Base-by-base conservation (phyloP, 2,797 vertebrate genomes). In the Eospalax fontanierii region DNA sequence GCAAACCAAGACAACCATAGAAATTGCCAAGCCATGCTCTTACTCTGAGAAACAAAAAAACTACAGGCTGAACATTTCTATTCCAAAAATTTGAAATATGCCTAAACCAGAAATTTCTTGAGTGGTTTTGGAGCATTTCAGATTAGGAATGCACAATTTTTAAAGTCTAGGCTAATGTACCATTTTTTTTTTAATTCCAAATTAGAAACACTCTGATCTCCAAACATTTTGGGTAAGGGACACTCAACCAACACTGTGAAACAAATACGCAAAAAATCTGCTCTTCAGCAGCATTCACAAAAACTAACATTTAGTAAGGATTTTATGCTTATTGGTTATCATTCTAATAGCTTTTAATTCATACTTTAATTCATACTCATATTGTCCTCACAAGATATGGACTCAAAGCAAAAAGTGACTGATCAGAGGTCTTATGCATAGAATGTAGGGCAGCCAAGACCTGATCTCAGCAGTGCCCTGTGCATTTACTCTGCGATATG, bases 21-120 rank as follows among this genome's bases (percentile, higher is more conserved):
- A 85, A 74, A 87, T 0, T 30, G 28, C 4, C 38, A 1, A 3
- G 22, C 2, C 33, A 50, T 11, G 54, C 8, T 70, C 80, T n/a
- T 79, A 30, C 12, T 78, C 50, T 33, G 24, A 82, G 9, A 76
- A 81, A 91, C 28, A 26, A 90, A 89, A 90, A 18, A 70, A 94
- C 59, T 26, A 54, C 4, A 43, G 18, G 46, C 16, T 83, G 57
- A 73, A 16, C 14, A 24, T 43, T 24, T 40, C 46, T 68, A 59
- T 24, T 18, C 46, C 61, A 54, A 30, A 93, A 46, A 75, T 65
- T 22, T 22, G 19, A 57, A 75, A 81, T 81, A 38, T 9, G 38
- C 16, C 59, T 63, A 88, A 68, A 59, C 4, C 63, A 28, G 24
- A 68, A 80, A 33, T 35, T 66, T 66, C n/a, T n/a, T 61, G 63